A percentile compares a stretch with the other conserved stretches of the same genome.
Evolutionary conservation across 2,888 invertebrate genomes (phyloP).

Genomic region (Apeira syringaria): DNA sequence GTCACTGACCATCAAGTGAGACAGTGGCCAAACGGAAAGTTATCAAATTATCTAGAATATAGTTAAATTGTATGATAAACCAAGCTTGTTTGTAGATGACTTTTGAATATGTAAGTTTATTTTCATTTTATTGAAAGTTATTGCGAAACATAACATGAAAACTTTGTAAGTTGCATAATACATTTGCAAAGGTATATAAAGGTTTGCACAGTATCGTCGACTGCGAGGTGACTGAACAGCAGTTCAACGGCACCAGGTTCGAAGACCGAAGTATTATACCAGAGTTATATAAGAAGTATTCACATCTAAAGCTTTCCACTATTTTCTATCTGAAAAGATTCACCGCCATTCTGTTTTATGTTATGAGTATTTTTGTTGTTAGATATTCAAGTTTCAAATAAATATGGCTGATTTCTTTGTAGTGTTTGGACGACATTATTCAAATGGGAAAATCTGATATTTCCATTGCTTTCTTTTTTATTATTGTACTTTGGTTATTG

Average conservation of each 20-base stretch:
- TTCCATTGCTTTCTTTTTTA: too few species aligned
- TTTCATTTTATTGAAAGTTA: too few species aligned
- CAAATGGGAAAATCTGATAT: too few species aligned
- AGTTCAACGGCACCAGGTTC: slow-evolving; percentile 27
- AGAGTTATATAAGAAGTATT: slow-evolving; percentile 13
- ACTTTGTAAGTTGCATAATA: neutral
- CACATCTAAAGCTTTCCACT: slow-evolving; percentile 3
- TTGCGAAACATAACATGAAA: slow-evolving; percentile 1
- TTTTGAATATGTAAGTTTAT: too few species aligned
- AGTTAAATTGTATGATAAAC: too few species aligned
- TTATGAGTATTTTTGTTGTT: slow-evolving; percentile 14
- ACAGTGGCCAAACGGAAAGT: too few species aligned
- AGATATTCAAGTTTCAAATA: slow-evolving; percentile 8
- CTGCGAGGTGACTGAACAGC: slow-evolving; percentile 60
- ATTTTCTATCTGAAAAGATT: slow-evolving; percentile 13
- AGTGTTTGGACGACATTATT: slow-evolving; percentile 12
- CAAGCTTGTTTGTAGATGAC: too few species aligned
- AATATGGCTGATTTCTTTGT: slow-evolving; percentile 8
- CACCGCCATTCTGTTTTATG: slow-evolving; percentile 15
- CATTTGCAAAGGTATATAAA: too few species aligned
- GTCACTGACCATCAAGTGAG: too few species aligned
- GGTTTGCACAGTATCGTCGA: slow-evolving; percentile 44
- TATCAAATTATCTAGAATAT: too few species aligned
- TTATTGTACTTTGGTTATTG: too few species aligned
- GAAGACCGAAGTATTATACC: slow-evolving; percentile 18